A percentile compares a stretch with the other conserved stretches of the same genome.
Evolutionary conservation across 2,888 invertebrate genomes (phyloP).

Genomic region (Aphelenchoides bicaudatus): DNA sequence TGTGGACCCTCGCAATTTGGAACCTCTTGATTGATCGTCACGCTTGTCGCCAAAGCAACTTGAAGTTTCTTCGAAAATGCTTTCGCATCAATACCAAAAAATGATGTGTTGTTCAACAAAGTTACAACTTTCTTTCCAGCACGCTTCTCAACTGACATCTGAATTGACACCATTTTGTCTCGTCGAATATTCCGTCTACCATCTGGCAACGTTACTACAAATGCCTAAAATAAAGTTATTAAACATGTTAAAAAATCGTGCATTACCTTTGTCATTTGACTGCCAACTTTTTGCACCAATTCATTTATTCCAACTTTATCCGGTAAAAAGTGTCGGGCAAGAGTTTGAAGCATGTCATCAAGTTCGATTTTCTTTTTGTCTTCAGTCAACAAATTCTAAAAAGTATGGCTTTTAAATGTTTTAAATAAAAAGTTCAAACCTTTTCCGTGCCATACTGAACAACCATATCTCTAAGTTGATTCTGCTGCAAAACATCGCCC

Average conservation of each 20-base stretch:
- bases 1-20: slow-evolving; percentile 66
- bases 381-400: slow-evolving; percentile 9
- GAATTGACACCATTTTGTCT: too few relatives aligned
- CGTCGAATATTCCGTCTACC: slow-evolving; percentile 42
- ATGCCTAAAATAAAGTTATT: too few relatives aligned
- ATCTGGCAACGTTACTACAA: slow-evolving; percentile 40
- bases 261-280: slow-evolving; percentile 48
- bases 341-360: slow-evolving; percentile 37
- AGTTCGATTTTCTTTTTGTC: slow-evolving; percentile 18
- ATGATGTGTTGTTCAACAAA: slow-evolving; percentile 80
- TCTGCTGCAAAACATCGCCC: slow-evolving; percentile 42
- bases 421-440: slow-evolving; percentile 13
- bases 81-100: slow-evolving; percentile 76
- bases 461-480: slow-evolving; percentile 29
- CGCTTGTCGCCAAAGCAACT: slow-evolving; percentile 79
- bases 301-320: slow-evolving; percentile 30
- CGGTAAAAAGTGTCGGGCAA: slow-evolving; percentile 32
- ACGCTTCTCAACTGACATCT: slow-evolving; percentile 49
- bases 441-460: slow-evolving; percentile 22
- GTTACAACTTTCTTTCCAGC: slow-evolving; percentile 70
- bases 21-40: slow-evolving; percentile 71
- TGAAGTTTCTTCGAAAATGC: slow-evolving; percentile 80
- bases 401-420: neutral
- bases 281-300: slow-evolving; percentile 30
- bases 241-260: too few relatives aligned